Conservation (phyloP, 2,113 vertebrate species). For the Spermophilus dauricus region DNA sequence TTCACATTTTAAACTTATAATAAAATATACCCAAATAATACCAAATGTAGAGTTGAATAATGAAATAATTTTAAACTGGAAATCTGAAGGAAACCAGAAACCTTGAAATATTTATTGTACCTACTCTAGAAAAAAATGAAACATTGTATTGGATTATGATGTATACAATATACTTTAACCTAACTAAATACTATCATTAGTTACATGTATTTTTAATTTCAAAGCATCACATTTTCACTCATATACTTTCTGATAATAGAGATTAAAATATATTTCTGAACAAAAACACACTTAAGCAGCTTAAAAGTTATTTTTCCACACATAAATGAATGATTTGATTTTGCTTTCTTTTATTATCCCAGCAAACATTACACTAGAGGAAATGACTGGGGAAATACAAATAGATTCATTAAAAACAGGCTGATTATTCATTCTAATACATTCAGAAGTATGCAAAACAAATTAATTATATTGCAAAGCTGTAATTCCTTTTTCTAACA, state of each 20-base stretch:
- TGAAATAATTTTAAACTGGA: slow-evolving; percentile 19
- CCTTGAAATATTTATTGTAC: slow-evolving; percentile 49
- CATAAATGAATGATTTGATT: slow-evolving; percentile 56
- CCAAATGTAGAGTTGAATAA: slow-evolving; percentile 41
- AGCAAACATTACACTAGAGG: slow-evolving; percentile 79
- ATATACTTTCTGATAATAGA: slow-evolving; percentile 62
- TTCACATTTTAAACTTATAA: slow-evolving; percentile 37
- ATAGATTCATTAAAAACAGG: slow-evolving; percentile 79
- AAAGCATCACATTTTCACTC: slow-evolving; percentile 52
- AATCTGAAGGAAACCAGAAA: slow-evolving; percentile 46
- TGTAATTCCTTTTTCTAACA: slow-evolving; percentile 77
- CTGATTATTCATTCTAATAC: slow-evolving; percentile 67
- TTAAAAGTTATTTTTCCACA: slow-evolving; percentile 62
- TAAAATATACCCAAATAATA: slow-evolving; percentile 36
- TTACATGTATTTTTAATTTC: slow-evolving; percentile 11
- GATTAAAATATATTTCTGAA: slow-evolving; percentile 60
- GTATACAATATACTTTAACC: slow-evolving; percentile 31
- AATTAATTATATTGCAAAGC: slow-evolving; percentile 77
- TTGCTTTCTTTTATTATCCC: slow-evolving; percentile 80
- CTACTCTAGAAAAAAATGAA: slow-evolving; percentile 31
- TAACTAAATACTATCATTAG: not conserved
- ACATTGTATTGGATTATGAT: slow-evolving; percentile 40
- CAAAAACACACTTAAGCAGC: slow-evolving; percentile 56
- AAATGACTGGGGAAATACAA: slow-evolving; percentile 82
- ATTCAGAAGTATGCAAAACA: slow-evolving; percentile 84